Conservation (phyloP, 2,113 vertebrate species). For the Coracopsis vasa region DNA sequence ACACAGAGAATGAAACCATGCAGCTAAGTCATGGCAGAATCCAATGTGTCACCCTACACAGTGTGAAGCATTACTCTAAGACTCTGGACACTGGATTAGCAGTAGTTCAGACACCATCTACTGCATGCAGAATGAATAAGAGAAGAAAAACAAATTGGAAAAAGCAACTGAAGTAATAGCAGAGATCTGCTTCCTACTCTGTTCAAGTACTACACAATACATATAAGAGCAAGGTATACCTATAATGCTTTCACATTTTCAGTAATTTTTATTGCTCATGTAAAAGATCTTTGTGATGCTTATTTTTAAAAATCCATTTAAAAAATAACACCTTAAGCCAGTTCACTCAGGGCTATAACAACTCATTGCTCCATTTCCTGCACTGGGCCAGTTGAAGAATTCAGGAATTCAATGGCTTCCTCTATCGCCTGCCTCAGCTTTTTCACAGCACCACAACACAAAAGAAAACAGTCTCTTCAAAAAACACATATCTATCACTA, state of each 20-base stretch:
- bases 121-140: neutral
- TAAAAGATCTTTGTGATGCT: neutral
- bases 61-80: neutral
- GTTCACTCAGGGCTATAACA: neutral
- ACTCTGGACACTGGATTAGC: neutral
- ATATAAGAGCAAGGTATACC: neutral
- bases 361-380: conserved; percentile 54
- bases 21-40: neutral
- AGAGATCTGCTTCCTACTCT: neutral
- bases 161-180: neutral
- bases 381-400: neutral
- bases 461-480: neutral
- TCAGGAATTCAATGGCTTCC: conserved; percentile 71
- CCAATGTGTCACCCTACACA: neutral
- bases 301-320: neutral
- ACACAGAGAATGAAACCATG: neutral
- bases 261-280: neutral
- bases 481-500: neutral
- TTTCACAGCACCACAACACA: neutral
- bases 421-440: conserved; percentile 52
- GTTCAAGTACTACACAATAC: neutral
- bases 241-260: neutral
- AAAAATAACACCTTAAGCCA: conserved; percentile 33
- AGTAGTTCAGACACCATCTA: neutral
- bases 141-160: neutral